phyloP scores from a whole-genome alignment of 2,888 invertebrate species.

The Cosmopolites sordidus region DNA sequence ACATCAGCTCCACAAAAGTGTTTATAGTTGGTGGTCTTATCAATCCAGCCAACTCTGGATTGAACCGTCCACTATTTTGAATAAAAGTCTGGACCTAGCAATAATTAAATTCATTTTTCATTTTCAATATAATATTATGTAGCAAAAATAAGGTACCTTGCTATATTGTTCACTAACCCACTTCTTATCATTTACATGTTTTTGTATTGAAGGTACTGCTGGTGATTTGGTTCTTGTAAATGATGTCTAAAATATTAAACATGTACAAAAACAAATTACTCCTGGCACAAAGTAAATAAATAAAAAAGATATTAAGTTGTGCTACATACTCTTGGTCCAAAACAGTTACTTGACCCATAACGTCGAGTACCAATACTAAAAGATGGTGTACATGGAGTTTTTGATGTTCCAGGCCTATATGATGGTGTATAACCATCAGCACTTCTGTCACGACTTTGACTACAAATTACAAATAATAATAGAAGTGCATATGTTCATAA shows the following conservation, averaged over 20 bases:
- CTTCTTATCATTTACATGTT: constrained; percentile 11
- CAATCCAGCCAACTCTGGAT: constrained; percentile 12
- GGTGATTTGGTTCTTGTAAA: not conserved
- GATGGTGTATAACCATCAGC: constrained; percentile 6
- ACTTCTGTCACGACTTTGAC: constrained; percentile 7
- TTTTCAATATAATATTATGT: not conserved
- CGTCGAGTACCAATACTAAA: constrained; percentile 1
- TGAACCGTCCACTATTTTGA: constrained; percentile 10
- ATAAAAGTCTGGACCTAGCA: constrained; percentile 16
- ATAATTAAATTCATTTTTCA: not conserved
- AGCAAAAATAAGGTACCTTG: constrained; percentile 9
- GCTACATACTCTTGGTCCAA: constrained; percentile 8
- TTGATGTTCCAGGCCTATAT: not conserved
- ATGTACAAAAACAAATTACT: not conserved
- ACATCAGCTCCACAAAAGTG: constrained; percentile 13
- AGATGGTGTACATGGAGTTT: not conserved
- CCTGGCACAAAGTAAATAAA: not conserved
- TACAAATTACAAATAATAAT: not conserved
- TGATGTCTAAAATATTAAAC: not conserved
- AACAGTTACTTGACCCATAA: constrained; percentile 5
- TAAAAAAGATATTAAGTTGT: not conserved
- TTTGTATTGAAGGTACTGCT: not conserved
- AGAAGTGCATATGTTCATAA: not conserved
- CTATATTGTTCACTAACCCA: constrained; percentile 17
- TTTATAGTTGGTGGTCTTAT: constrained; percentile 16